Conservation (phyloP, 2,888 invertebrate genomes). For the Synergus japonicus region DNA sequence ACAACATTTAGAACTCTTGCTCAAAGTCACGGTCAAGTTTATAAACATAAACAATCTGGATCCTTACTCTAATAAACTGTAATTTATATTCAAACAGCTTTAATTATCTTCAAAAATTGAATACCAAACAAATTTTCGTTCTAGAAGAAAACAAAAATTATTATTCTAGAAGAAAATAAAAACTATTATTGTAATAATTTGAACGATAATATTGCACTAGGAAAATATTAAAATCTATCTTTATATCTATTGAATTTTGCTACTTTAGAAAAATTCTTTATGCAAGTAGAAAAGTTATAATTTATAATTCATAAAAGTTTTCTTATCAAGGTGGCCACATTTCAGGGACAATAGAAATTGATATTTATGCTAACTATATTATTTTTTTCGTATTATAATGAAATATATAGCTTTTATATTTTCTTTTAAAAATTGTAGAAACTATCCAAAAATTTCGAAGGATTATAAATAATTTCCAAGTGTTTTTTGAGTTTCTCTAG, state of each 20-base stretch:
- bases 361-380: no score
- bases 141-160: neutral
- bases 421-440: no score
- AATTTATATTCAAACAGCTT: neutral
- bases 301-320: neutral
- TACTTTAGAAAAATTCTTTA: no score
- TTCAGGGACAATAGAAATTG: no score
- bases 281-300: no score
- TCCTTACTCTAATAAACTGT: neutral
- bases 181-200: neutral
- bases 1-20: neutral
- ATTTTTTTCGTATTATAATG: no score
- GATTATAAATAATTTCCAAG: no score
- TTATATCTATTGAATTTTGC: no score
- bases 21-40: slow-evolving; percentile 16
- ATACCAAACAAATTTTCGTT: neutral
- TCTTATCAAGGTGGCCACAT: no score
- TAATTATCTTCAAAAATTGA: neutral
- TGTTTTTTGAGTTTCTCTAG: no score
- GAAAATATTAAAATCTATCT: neutral
- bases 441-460: no score
- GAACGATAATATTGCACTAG: neutral
- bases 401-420: no score
- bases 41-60: neutral
- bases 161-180: neutral